Evolutionary conservation across 2,888 invertebrate genomes (phyloP).

Genomic region (Yponomeuta plumbellus): DNA sequence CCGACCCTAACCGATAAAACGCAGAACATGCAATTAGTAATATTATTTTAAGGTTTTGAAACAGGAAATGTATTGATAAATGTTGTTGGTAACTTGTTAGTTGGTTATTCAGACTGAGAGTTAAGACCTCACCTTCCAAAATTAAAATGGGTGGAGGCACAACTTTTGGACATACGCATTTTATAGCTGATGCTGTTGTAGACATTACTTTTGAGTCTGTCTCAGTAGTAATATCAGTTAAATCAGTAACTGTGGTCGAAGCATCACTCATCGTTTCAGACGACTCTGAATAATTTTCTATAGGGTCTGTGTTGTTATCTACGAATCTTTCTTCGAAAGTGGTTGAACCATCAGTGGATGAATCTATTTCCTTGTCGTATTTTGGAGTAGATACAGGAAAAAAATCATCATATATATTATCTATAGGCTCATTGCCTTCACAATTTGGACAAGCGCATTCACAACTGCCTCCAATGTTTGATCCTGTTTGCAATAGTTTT

Average conservation of each 20-base stretch:
- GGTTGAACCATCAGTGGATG: constrained; percentile 22
- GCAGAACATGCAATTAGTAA: constrained; percentile 10
- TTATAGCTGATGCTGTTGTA: constrained; percentile 35
- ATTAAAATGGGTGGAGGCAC: constrained; percentile 84
- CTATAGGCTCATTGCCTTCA: constrained; percentile 52
- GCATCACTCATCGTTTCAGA: constrained; percentile 22
- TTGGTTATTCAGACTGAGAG: constrained; percentile 39
- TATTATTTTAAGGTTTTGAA: background rate
- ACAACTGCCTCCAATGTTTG: constrained; percentile 79
- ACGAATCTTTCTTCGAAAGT: constrained; percentile 6
- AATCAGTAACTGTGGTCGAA: constrained; percentile 29
- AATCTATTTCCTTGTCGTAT: constrained; percentile 22
- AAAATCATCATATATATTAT: constrained; percentile 60
- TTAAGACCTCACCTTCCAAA: constrained; percentile 85
- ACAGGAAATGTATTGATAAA: background rate
- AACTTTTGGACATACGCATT: constrained; percentile 65
- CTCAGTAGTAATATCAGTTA: constrained; percentile 40
- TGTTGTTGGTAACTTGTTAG: constrained; percentile 10
- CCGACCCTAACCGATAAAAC: background rate
- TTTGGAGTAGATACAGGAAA: constrained; percentile 38
- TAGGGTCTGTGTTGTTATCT: constrained; percentile 23
- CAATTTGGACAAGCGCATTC: constrained; percentile 85
- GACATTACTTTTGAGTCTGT: constrained; percentile 23
- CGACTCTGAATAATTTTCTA: constrained; percentile 23
- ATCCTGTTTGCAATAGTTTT: constrained; percentile 35